Percentiles rank a stretch among this genome's conserved stretches.
phyloP scores from a whole-genome alignment of 2,113 vertebrate species.

The Mastomys coucha region DNA sequence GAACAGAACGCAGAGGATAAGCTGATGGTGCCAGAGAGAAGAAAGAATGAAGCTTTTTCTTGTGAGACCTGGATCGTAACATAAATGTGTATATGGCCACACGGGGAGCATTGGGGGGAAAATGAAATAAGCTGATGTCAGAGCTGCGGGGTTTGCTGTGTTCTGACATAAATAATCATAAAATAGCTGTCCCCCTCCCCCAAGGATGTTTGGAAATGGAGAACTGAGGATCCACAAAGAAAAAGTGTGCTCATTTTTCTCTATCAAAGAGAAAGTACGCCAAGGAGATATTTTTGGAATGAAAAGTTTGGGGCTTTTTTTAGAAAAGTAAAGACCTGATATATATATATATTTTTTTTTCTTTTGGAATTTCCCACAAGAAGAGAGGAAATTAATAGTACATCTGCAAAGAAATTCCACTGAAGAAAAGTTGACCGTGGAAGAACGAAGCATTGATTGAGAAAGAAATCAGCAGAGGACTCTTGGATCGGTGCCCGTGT shows the following conservation, averaged over 20 bases:
- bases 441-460: constrained; percentile 74
- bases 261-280: constrained; percentile 74
- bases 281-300: constrained; percentile 84
- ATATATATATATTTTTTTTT: constrained; percentile 58
- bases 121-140: constrained; percentile 75
- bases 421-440: constrained; percentile 85
- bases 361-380: constrained; percentile 76
- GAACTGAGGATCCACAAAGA: constrained; percentile 78
- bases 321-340: constrained; percentile 82
- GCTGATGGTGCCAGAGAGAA: constrained; percentile 80
- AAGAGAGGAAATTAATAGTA: constrained; percentile 75
- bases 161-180: constrained; percentile 75
- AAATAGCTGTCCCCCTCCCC: constrained; percentile 71
- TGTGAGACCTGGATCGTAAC: constrained; percentile 86
- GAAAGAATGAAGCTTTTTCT: constrained; percentile 77
- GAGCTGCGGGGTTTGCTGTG: constrained; percentile 71
- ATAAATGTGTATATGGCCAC: constrained; percentile 62
- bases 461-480: constrained; percentile 76
- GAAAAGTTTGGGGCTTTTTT: constrained; percentile 87
- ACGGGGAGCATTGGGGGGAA: constrained; percentile 9
- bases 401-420: constrained; percentile 79
- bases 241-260: constrained; percentile 79
- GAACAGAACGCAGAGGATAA: constrained; percentile 81
- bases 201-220: constrained; percentile 82
- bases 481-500: constrained; percentile 87